These are phyloP conservation scores for Drosophila siamana DNA, from an alignment of 2,888 invertebrate genomes.

Conservation along the genomic window DNA sequence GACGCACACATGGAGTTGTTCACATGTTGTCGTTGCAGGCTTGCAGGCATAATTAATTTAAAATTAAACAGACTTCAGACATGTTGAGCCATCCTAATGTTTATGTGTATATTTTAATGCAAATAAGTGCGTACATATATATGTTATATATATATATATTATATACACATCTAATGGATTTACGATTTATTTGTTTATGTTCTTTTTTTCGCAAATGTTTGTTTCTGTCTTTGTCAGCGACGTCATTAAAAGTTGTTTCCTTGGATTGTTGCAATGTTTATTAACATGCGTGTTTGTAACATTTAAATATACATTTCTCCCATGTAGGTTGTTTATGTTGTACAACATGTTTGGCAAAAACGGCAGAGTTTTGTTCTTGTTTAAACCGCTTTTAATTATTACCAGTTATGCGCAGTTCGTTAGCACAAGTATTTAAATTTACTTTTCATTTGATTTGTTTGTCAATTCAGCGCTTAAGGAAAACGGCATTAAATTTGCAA, in stretches of 20 bases:
- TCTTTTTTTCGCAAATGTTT: neutral
- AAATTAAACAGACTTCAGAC: conserved; percentile 45
- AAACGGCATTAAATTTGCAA: neutral
- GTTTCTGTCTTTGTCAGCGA: neutral
- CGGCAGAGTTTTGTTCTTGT: neutral
- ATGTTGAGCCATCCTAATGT: conserved; percentile 21
- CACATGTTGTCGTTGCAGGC: neutral
- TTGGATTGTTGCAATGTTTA: conserved; percentile 4
- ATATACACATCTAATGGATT: neutral
- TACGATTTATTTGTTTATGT: neutral
- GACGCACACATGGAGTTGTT: neutral
- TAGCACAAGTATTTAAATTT: neutral
- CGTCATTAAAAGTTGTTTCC: neutral
- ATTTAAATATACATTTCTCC: too few species aligned
- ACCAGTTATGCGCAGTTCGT: neutral
- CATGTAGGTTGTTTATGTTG: neutral
- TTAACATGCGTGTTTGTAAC: neutral
- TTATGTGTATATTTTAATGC: neutral
- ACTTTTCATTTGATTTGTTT: neutral
- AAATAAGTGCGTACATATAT: neutral
- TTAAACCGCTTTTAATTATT: conserved; percentile 1
- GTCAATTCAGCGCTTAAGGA: neutral
- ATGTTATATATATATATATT: neutral
- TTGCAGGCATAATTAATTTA: conserved; percentile 57
- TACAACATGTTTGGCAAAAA: conserved; percentile 1